Evolutionary conservation across 37 sponge, comb jelly and placozoan genomes (phyloP), one percentile per base, ranked within the genome.

Genomic region (Tethya wilhelma): DNA sequence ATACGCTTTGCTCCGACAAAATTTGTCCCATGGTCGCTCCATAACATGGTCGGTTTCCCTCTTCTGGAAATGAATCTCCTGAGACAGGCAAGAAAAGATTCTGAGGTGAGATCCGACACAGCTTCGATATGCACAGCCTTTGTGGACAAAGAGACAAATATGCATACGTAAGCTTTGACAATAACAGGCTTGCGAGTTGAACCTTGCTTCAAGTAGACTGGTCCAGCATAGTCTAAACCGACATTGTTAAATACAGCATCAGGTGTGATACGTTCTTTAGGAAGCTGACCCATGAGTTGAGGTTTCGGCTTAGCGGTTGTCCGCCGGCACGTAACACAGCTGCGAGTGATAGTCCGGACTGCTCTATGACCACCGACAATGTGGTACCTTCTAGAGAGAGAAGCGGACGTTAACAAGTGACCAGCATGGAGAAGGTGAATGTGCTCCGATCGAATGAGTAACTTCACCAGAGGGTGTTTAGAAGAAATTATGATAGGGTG

Each of bases 141-240:
- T n/a, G 63, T 66, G 28, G 81, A 75, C 4, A 77, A 60, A 3
- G 78, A 82, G 34, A 81, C 77, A 71, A 76, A 89, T 4, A 89
- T 43, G 14, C 71, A 67, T 1, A 80, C 33, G 59, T 76, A 70
- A 17, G 67, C 74, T 38, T 69, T 82, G 55, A 77, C 57, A 30
- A 45, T 34, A 26, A 56, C 55, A 23, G 53, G 71, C 44, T 56
- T 66, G 49, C 70, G 66, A 22, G 66, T 42, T 34, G 37, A 41
- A 26, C 62, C 81, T 41, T 69, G 43, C 22, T 72, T 26, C 53
- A 11, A 69, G 43, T 41, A 42, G 68, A 44, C 44, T 41, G 84
- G 84, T 31, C 90, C 79, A 33, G 90, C 90, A 65, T 78, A 89
- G 69, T 89, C 90, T 6, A 89, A 59, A 33, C 79, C 84, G 20